Evolutionary conservation across 1,140 invertebrate genomes (phyloP).

Genomic region (Eupristina koningsbergeri): DNA sequence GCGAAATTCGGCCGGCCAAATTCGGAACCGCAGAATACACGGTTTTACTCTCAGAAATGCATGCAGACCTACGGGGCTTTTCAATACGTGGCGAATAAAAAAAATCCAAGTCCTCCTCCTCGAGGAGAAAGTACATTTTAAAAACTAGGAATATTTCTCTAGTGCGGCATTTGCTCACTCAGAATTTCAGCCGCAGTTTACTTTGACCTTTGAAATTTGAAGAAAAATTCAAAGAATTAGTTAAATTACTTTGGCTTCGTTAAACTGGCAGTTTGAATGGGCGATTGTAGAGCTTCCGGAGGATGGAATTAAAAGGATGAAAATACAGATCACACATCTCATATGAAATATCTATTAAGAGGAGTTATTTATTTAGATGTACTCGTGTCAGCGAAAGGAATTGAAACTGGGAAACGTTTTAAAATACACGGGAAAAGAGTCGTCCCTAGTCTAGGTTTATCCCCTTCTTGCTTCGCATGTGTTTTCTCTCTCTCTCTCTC

Average conservation of each 20-base stretch:
- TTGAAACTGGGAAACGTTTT: slow-evolving; percentile 10
- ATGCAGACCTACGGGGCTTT: slow-evolving; percentile 38
- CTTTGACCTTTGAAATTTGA: not conserved
- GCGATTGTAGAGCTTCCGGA: too few relatives aligned
- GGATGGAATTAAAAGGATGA: not conserved
- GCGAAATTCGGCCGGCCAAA: slow-evolving; percentile 12
- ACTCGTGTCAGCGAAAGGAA: slow-evolving; percentile 16
- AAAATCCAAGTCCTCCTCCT: too few relatives aligned
- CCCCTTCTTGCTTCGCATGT: slow-evolving; percentile 66
- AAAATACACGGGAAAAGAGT: slow-evolving; percentile 41
- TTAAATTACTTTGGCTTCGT: not conserved
- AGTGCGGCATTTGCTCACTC: not conserved
- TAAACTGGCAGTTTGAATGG: not conserved
- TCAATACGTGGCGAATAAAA: slow-evolving; percentile 1
- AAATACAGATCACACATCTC: not conserved
- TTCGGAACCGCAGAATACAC: slow-evolving; percentile 65
- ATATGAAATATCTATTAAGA: not conserved
- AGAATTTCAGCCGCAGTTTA: too few relatives aligned
- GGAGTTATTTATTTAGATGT: slow-evolving; percentile 16
- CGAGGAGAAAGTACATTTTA: slow-evolving; percentile 20
- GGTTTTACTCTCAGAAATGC: slow-evolving; percentile 70
- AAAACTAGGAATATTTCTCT: slow-evolving; percentile 12
- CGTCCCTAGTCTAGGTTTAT: slow-evolving; percentile 48
- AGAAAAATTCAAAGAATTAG: not conserved
- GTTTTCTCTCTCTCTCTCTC: slow-evolving; percentile 64